Base-by-base conservation (phyloP, 2,797 vertebrate species). In the Sebastes vulpes region DNA sequence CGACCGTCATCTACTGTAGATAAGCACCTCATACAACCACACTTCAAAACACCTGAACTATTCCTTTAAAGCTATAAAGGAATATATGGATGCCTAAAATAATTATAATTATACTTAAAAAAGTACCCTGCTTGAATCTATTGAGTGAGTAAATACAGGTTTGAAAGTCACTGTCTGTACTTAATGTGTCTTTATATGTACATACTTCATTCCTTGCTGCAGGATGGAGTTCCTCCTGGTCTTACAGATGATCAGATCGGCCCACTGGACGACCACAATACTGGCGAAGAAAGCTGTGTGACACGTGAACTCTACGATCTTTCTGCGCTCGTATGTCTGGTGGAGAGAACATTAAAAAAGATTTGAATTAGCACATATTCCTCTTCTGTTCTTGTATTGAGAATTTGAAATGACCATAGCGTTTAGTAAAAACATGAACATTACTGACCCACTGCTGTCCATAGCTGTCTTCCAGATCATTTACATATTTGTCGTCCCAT, bases 141-240 rank as follows among this genome's bases (percentile, higher is more conserved):
- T 31, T 0, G 8, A 7, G 5, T 9, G 25, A 14, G 46, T 16
- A 66, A 52, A 29, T 16, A 6, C 6, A 31, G 4, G 3, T 70
- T 26, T n/a, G 18, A 2, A 16, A 38, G 35, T 38, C 2, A 11
- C 21, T 26, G 2, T 29, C 50, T 52, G 11, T 46, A 21, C 20
- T 28, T 26, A n/a, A 52, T 20, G 0, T 52, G 53, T 68, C 20
- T 31, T 4, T 20, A 11, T 1, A 5, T 42, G 60, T 9, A 84
- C 97, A 82, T 94, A 99, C 98, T 98, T 98, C 98, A 99, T 99
- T 42, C 98, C 98, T 81, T 99, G 98, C 83, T 98, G 98, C 91
- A 99, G 92, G 89, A 99, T 96, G 0, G 98, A 99, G 93, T 99
- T 99, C 93, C 97, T 98, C 89, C 98, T 95, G 86, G 98, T 99